Evolutionary conservation across 2,888 invertebrate species (phyloP), one percentile per base, ranked within the genome.

Genomic region (Sussaba pulchella): DNA sequence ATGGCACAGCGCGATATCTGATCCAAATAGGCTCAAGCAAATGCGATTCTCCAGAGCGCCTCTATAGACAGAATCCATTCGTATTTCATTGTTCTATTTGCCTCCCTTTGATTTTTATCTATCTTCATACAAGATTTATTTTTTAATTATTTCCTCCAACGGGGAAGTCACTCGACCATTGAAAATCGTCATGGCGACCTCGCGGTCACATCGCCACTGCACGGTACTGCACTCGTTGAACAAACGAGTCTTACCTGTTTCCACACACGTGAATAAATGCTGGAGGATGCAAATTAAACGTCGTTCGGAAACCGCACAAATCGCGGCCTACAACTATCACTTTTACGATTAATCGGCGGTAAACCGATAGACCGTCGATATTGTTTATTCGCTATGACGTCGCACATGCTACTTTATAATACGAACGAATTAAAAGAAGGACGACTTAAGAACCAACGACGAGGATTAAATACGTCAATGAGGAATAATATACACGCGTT

Each of bases 161-260:
- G 45, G 61, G 70, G 70, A 70, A 74, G 36, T 79, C 79, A 74
- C 57, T 70, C 79, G 74, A 74, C 63, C 79, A 71, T 79, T 79
- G 70, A 79, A 70, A 79, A 79, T 66, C 59, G 50, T 54, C 70
- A 69, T 70, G 57, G 57, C 57, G 74, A 74, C 79, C 70, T 79
- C 79, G 66, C 50, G 54, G 59, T 74, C 50, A 72, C 67, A 73
- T 63, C 69, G 78, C 74, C 73, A 78, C 70, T 74, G 39, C 47
- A 2, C 73, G 36, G 69, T 47, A 41, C 47, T 74, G 69, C 71
- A 71, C 71, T 75, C 59, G 67, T 57, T 72, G 63, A 26, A 69
- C 61, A 71, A 63, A 61, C 54, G 14, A 45, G 31, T 39, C 21
- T 19, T 63, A 43, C 45, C 26, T 19, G 26, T 50, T 50, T 36